phyloP scores from a whole-genome alignment of 2,888 invertebrate genomes.

The Apamea epomidion region DNA sequence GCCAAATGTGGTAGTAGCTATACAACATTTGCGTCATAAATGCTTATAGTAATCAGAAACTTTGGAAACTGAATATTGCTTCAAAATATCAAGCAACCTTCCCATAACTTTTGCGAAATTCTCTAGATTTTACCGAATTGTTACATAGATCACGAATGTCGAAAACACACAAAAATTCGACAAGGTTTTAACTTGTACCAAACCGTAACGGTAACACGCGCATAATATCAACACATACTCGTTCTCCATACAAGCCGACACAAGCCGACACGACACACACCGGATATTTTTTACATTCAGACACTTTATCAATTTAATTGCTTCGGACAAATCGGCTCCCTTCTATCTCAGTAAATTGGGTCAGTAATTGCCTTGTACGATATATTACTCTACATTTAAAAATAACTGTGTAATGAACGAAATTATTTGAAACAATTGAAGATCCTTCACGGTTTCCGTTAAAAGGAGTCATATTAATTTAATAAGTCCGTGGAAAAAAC shows the following conservation, averaged over 20 bases:
- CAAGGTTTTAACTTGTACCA: slow-evolving; percentile 66
- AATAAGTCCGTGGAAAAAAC: slow-evolving; percentile 35
- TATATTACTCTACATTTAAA: slow-evolving; percentile 23
- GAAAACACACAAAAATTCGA: not conserved
- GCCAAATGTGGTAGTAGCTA: not conserved
- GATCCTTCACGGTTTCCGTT: slow-evolving; percentile 67
- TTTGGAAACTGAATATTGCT: not conserved
- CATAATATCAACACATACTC: slow-evolving; percentile 67
- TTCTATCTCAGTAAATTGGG: slow-evolving; percentile 48
- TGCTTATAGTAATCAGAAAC: not conserved
- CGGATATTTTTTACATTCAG: slow-evolving; percentile 69
- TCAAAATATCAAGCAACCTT: not conserved
- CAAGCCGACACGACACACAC: slow-evolving; percentile 69
- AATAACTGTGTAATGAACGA: slow-evolving; percentile 27
- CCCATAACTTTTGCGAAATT: not conserved
- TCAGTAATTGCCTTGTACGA: slow-evolving; percentile 38
- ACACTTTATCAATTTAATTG: slow-evolving; percentile 62
- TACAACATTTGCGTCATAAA: not conserved
- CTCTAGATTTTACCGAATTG: not conserved
- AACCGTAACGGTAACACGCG: slow-evolving; percentile 76
- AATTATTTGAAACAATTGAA: slow-evolving; percentile 43
- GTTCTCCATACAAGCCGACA: slow-evolving; percentile 72
- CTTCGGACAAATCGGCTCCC: slow-evolving; percentile 52
- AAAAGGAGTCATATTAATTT: slow-evolving; percentile 40
- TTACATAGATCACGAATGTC: not conserved